Base-by-base conservation (phyloP, 2,888 invertebrate species). In the Nomada lathburiana region DNA sequence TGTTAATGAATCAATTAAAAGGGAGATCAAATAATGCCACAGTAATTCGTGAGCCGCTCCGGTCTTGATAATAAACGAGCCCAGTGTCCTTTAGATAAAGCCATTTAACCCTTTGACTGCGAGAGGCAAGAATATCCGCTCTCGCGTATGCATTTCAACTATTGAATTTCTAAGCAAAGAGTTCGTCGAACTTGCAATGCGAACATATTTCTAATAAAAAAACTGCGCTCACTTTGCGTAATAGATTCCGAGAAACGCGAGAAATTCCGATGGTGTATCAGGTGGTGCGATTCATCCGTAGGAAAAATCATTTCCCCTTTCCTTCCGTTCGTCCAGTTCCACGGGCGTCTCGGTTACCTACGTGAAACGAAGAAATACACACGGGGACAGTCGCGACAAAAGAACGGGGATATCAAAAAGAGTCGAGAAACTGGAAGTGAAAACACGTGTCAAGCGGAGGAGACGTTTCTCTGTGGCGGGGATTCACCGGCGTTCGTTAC, bases 401-500 rank as follows among this genome's bases (percentile, higher is more conserved):
- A 42, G 23, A 23, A 16, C 36, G 36, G 18, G 7, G 59, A 60
- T 60, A 29, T 36, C 18, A 23, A 3, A 42, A 42, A 7, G 16
- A 7, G 10, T 13, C 13, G 29, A n/a, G 13, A 20, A 55, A 57
- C 23, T 13, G 55, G 68, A 57, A 68, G 68, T 26, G 55, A 44
- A 23, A 44, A 59, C 59, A 70, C 59, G 59, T 44, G 57, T 44
- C 42, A 20, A 52, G 50, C 68, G 36, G 16, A 52, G 47, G 26
- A 69, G 44, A 62, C 29, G 36, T 60, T 11, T 59, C 52, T 44
- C 18, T 13, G 36, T 23, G 63, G 13, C n/a, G 47, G 57, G 47
- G 57, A 71, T 81, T 60, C 73, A 57, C 16, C 71, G 59, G 67
- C n/a, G 52, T 71, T 68, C 81, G 70, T 70, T 74, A 65, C 73